Conservation (phyloP, 2,113 vertebrate genomes). For the Telmatochromis brichardi region DNA sequence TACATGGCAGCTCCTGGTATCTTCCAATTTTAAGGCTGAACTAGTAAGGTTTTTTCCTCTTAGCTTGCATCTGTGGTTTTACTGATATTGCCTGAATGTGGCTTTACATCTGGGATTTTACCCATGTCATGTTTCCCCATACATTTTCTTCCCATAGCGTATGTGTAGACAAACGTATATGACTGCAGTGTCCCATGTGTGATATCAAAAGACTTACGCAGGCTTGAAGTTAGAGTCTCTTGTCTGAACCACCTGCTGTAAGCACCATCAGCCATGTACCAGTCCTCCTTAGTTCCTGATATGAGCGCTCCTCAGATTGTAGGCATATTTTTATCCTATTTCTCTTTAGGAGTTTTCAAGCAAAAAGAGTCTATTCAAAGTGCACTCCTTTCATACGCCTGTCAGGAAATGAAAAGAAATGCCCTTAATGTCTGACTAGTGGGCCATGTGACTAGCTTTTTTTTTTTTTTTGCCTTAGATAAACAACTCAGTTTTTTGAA, state of each 20-base stretch:
- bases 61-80: background rate
- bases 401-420: slow-evolving; percentile 45
- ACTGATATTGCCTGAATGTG: background rate
- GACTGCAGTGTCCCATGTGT: background rate
- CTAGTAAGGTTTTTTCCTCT: background rate
- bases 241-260: background rate
- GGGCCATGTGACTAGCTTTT: slow-evolving; percentile 40
- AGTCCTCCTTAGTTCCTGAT: background rate
- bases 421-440: background rate
- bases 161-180: background rate
- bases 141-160: background rate
- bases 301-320: background rate
- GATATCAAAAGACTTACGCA: background rate
- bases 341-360: background rate
- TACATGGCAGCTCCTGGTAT: background rate
- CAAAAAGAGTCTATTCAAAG: slow-evolving; percentile 10
- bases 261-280: background rate
- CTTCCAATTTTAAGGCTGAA: background rate
- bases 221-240: background rate
- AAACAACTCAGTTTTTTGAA: slow-evolving; percentile 23
- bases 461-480: slow-evolving; percentile 24
- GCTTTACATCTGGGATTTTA: background rate
- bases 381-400: slow-evolving; percentile 16
- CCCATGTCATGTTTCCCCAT: background rate
- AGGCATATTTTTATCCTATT: background rate